Evolutionary conservation across 2,113 vertebrate genomes (phyloP).

Genomic region (Paralichthys olivaceus): DNA sequence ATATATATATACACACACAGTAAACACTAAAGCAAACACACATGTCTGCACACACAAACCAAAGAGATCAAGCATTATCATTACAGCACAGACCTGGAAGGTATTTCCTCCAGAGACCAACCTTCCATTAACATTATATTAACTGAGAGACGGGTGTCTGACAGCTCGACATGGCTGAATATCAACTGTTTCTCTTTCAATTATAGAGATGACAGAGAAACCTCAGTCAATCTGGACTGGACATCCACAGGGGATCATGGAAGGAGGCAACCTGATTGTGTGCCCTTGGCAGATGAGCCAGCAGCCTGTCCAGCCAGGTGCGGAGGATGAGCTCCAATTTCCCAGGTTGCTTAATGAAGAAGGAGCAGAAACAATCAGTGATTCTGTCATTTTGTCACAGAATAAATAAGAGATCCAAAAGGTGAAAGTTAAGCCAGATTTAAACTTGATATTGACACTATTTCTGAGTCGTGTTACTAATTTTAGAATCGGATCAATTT

Average conservation of each 20-base stretch:
- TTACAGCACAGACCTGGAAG: slow-evolving; percentile 9
- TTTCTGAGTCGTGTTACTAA: too few species aligned
- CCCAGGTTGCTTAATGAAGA: slow-evolving; percentile 19
- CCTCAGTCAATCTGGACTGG: slow-evolving; percentile 42
- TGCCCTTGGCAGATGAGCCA: slow-evolving; percentile 24
- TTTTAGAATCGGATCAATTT: too few species aligned
- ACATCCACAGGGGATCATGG: slow-evolving; percentile 47
- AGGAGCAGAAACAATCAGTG: slow-evolving; percentile 2
- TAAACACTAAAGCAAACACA: background rate
- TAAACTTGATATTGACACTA: too few species aligned
- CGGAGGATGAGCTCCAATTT: slow-evolving; percentile 14
- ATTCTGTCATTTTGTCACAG: slow-evolving; percentile 18
- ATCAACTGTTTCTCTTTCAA: slow-evolving; percentile 72
- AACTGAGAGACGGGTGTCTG: slow-evolving; percentile 48
- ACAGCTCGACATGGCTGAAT: slow-evolving; percentile 61
- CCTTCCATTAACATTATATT: slow-evolving; percentile 72
- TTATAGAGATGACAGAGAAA: slow-evolving; percentile 62
- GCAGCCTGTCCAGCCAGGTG: slow-evolving; percentile 1
- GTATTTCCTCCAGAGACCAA: slow-evolving; percentile 53
- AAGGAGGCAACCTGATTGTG: slow-evolving; percentile 27
- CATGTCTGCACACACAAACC: background rate
- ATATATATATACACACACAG: background rate
- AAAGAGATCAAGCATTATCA: slow-evolving; percentile 17
- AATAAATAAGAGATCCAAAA: background rate
- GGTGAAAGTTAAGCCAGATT: background rate